These are phyloP conservation scores for Acanthosoma haemorrhoidale DNA, from an alignment of 2,888 invertebrate genomes.

Conservation along the genomic window DNA sequence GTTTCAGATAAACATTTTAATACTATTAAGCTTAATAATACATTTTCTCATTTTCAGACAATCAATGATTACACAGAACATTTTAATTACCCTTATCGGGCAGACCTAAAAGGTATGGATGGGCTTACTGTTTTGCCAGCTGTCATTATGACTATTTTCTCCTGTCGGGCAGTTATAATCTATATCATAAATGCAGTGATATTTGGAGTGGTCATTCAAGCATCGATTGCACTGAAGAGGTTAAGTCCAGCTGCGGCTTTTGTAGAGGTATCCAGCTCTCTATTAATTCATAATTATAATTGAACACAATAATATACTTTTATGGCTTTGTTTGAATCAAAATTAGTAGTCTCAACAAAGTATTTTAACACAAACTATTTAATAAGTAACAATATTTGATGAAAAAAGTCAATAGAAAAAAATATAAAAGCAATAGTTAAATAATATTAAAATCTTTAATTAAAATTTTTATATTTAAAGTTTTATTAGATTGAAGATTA, in stretches of 20 bases:
- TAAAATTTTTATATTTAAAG: too few species aligned
- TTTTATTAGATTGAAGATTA: too few species aligned
- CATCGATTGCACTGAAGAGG: neutral
- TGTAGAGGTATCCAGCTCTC: conserved; percentile 5
- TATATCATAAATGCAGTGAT: conserved; percentile 34
- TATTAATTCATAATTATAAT: neutral
- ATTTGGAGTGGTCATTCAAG: conserved; percentile 32
- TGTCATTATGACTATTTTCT: conserved; percentile 25
- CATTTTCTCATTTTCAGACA: neutral
- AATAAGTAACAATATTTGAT: too few species aligned
- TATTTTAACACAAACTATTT: too few species aligned
- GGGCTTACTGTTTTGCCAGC: conserved; percentile 33
- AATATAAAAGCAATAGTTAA: too few species aligned
- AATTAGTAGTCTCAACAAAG: neutral
- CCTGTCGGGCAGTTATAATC: conserved; percentile 23
- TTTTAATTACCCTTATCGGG: neutral
- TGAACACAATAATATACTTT: neutral
- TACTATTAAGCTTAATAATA: too few species aligned
- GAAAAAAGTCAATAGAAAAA: too few species aligned
- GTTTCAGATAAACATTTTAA: too few species aligned
- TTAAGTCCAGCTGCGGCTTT: neutral
- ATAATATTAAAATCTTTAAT: too few species aligned
- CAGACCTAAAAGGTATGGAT: neutral
- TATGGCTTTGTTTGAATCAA: neutral
- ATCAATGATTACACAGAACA: neutral